Evolutionary conservation across 2,113 vertebrate species (phyloP), one percentile per base, ranked within the genome.

Genomic region (Geothlypis trichas): DNA sequence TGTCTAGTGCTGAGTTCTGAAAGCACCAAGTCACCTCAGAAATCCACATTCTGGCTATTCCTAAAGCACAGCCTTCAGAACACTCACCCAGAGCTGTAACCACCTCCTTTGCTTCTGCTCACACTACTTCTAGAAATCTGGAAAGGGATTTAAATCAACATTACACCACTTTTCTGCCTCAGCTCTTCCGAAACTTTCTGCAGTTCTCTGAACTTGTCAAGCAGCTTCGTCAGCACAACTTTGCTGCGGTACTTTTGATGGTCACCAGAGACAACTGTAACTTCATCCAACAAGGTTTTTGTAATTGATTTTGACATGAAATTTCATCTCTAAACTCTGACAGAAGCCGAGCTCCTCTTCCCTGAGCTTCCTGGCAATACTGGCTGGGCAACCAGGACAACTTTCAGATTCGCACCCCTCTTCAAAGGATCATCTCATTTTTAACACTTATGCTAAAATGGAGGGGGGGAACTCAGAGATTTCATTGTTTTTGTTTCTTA

Each of bases 211-310:
- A 92, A 90, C 72, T 77, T 39, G 81, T 42, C 93, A 78, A 81
- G 90, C 20, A 63, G 84, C 94, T 94, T 68, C 0, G 15, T 96
- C 96, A 97, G 95, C 96, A 95, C 77, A 94, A 68, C 78, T 63
- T 39, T 2, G 16, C 87, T 63, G 65, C 2, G 0, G 55, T 72
- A 41, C 82, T 95, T 94, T 49, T 91, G 97, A 95, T 8, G 42
- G 93, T 79, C 84, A 79, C 83, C 28, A 61, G 84, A 88, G 90
- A 92, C 84, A 84, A 62, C 21, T 1, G 0, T 41, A 83, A 86
- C 84, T 80, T 61, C 2, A 33, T 47, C 94, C 83, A 92, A 65
- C 67, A 51, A 44, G 46, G 69, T 35, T 78, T 84, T 26, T 80
- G 72, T 75, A 89, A 94, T 59, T 44, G 71, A 76, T 75, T 95